Base-by-base conservation (phyloP, 92 coral and sea anemone species). In the Anthopleura xanthogrammica region DNA sequence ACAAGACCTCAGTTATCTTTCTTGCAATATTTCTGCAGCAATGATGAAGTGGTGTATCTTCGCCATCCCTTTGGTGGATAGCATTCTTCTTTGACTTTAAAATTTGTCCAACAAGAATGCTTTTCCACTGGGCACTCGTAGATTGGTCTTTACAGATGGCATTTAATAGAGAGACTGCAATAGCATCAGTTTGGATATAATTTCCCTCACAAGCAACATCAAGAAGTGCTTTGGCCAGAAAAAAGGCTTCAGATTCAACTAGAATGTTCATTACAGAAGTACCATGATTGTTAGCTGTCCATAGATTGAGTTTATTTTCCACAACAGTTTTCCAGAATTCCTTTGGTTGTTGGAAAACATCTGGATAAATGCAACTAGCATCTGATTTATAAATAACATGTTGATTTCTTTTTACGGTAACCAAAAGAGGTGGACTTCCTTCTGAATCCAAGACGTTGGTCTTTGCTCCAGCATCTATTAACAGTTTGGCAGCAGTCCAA, bases 381-480 rank as follows among this genome's bases (percentile, higher is more conserved):
- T 52, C 12, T 12, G 52, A 48, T 72, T 68, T 72, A 52, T 54
- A 1, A 3, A 46, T 77, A 0, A 62, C 7, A 19, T 19, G 3
- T 62, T 7, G 70, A 62, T 58, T 46, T 46, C 46, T 57, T 75
- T 76, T 7, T 23, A 79, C 48, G 4, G 72, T 79, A 10, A 46
- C 40, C 13, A 79, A 60, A 12, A 86, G 66, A n/a, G 89, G 89
- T 10, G 85, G 29, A 6, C 42, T 41, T 29, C 85, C 85, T 19
- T 16, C 13, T 5, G 60, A 7, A 52, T 86, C 85, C 16, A 24
- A 52, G 23, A 42, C 83, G 39, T 79, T 82, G 41, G 65, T 66
- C 16, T 87, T 86, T 78, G 92, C 92, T 60, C 83, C 80, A 41
- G 87, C 87, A 8, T 52, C 87, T 80, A 89, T 54, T 24, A 89